phyloP scores from a whole-genome alignment of 2,888 invertebrate species.

The Meghimatium bilineatum region DNA sequence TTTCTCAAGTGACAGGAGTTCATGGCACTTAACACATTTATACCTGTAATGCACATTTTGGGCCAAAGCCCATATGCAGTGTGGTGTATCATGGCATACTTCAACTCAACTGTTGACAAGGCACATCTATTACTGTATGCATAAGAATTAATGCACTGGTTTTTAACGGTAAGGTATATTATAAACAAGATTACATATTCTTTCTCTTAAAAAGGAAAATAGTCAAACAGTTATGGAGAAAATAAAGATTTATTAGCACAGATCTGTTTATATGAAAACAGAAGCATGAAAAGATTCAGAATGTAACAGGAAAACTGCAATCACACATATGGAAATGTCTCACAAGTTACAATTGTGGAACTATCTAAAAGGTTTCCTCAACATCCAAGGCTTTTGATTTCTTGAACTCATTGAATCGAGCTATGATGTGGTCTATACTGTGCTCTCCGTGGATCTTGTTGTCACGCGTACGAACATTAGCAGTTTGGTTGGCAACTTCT shows the following conservation, averaged over 20 bases:
- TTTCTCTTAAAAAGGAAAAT: too few relatives aligned
- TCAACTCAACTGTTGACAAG: too few relatives aligned
- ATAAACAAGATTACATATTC: too few relatives aligned
- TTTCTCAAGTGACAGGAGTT: too few relatives aligned
- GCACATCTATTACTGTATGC: too few relatives aligned
- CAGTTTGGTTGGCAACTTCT: constrained; percentile 90
- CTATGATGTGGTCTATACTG: constrained; percentile 86
- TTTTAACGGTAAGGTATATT: too few relatives aligned
- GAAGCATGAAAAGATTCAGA: background rate
- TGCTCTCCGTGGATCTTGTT: constrained; percentile 98
- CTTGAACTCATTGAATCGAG: constrained; percentile 85
- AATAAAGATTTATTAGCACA: background rate
- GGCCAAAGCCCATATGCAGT: too few relatives aligned
- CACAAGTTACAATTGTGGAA: background rate
- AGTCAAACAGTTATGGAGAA: background rate
- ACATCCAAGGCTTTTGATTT: constrained; percentile 75
- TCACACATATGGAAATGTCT: background rate
- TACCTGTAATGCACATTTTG: too few relatives aligned
- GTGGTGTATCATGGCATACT: too few relatives aligned
- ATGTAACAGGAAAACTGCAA: background rate
- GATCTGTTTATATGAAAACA: background rate
- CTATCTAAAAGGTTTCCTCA: constrained; percentile 72
- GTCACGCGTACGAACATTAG: constrained; percentile 97
- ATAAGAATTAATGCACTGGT: too few relatives aligned
- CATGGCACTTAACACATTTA: too few relatives aligned